These are phyloP conservation scores for Hydrolagus affinis DNA, from an alignment of 2,113 vertebrate species.

Conservation along the genomic window DNA sequence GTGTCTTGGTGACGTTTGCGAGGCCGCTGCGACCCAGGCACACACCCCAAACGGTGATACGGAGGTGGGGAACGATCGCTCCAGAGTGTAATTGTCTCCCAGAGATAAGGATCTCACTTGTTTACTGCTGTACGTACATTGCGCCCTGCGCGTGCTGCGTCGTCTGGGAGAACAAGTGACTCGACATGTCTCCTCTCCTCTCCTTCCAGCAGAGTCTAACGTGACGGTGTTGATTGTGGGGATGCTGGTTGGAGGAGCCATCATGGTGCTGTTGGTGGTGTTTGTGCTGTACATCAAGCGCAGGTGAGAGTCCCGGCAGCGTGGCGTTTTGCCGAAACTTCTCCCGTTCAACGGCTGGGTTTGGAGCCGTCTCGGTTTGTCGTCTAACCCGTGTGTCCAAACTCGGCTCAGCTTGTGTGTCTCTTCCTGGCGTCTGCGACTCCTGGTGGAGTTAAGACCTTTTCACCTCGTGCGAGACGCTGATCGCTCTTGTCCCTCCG, in stretches of 20 bases:
- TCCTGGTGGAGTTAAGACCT: not conserved
- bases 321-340: too few relatives aligned
- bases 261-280: slow-evolving; percentile 56
- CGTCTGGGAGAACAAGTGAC: not conserved
- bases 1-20: too few relatives aligned
- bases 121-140: too few relatives aligned
- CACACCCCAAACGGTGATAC: too few relatives aligned
- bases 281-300: slow-evolving; percentile 59
- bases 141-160: too few relatives aligned
- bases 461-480: slow-evolving; percentile 39
- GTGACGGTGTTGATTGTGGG: slow-evolving; percentile 56
- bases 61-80: too few relatives aligned
- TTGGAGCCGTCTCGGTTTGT: too few relatives aligned
- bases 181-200: not conserved
- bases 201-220: slow-evolving; percentile 29
- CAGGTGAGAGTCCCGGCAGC: slow-evolving; percentile 61
- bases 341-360: too few relatives aligned
- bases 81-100: too few relatives aligned
- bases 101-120: too few relatives aligned
- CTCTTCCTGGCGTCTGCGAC: slow-evolving; percentile 41
- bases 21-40: too few relatives aligned
- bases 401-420: slow-evolving; percentile 33
- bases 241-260: slow-evolving; percentile 39
- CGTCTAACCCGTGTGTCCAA: not conserved
- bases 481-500: slow-evolving; percentile 41